Percentiles rank a stretch among this genome's conserved stretches.
Conservation (phyloP, 2,113 vertebrate species). For the Talpa occidentalis region DNA sequence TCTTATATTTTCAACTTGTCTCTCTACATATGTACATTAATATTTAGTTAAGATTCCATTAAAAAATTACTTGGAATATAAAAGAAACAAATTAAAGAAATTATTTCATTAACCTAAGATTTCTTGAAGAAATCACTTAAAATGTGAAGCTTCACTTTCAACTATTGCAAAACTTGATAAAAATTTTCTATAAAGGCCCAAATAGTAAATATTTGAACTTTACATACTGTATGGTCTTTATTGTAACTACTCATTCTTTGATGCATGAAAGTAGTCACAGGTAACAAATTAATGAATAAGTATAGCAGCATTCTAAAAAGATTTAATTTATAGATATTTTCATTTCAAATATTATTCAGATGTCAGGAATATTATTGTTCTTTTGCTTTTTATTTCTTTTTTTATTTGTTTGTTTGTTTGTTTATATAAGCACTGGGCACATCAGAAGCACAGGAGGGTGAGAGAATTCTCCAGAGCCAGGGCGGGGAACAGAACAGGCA, state of each 20-base stretch:
- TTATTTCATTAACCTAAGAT: background rate
- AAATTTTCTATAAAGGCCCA: background rate
- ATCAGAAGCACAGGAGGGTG: no score
- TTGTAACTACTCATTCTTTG: background rate
- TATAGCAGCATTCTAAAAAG: background rate
- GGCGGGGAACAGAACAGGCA: no score
- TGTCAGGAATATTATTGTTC: background rate
- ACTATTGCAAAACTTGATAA: background rate
- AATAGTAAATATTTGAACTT: background rate
- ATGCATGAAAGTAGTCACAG: background rate
- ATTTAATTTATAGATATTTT: background rate
- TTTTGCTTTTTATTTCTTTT: background rate
- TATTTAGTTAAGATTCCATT: background rate
- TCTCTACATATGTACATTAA: background rate
- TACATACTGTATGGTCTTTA: background rate
- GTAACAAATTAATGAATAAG: background rate
- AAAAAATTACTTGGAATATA: background rate
- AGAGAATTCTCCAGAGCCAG: no score
- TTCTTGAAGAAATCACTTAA: background rate
- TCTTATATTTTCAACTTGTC: background rate
- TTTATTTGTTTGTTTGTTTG: no score
- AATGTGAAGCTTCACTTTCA: background rate
- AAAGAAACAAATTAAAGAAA: background rate
- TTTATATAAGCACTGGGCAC: no score
- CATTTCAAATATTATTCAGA: constrained; percentile 14